These are phyloP conservation scores for Zelostemma sp. DNA, from an alignment of 1,140 invertebrate species.

Conservation along the genomic window DNA sequence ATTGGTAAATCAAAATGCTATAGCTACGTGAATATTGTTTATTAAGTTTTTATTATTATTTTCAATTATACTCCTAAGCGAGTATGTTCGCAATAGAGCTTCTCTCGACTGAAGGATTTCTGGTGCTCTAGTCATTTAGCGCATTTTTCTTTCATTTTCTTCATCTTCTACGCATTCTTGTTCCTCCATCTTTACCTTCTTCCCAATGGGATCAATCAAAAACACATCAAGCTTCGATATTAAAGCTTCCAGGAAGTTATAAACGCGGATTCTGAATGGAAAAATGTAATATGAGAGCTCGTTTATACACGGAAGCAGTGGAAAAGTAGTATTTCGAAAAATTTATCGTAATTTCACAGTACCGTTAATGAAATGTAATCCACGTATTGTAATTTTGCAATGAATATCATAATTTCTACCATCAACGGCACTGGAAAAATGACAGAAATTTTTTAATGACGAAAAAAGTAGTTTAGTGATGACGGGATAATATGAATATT, in stretches of 20 bases:
- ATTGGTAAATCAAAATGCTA: too few relatives aligned
- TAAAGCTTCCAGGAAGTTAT: constrained; percentile 43
- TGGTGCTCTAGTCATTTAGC: constrained; percentile 21
- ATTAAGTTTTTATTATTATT: too few relatives aligned
- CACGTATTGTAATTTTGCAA: too few relatives aligned
- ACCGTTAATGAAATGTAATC: too few relatives aligned
- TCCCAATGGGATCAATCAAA: constrained; percentile 59
- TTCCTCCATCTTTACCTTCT: constrained; percentile 44
- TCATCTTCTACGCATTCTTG: constrained; percentile 32
- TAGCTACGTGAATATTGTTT: too few relatives aligned
- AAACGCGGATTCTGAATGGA: constrained; percentile 42
- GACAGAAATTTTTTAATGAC: too few relatives aligned
- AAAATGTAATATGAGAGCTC: constrained; percentile 63
- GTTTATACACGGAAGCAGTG: constrained; percentile 51
- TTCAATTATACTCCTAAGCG: too few relatives aligned
- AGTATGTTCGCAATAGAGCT: neutral
- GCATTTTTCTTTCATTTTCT: constrained; percentile 36
- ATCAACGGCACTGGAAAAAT: too few relatives aligned
- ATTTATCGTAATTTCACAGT: too few relatives aligned
- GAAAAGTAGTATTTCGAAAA: constrained; percentile 31
- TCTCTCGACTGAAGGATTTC: constrained; percentile 3
- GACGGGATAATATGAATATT: too few relatives aligned
- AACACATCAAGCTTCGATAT: constrained; percentile 57
- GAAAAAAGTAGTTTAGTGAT: neutral
- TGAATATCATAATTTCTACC: too few relatives aligned